These are phyloP conservation scores for Lytechinus variegatus DNA, from an alignment of 35 echinoderm and acorn worm species.

Conservation along the genomic window DNA sequence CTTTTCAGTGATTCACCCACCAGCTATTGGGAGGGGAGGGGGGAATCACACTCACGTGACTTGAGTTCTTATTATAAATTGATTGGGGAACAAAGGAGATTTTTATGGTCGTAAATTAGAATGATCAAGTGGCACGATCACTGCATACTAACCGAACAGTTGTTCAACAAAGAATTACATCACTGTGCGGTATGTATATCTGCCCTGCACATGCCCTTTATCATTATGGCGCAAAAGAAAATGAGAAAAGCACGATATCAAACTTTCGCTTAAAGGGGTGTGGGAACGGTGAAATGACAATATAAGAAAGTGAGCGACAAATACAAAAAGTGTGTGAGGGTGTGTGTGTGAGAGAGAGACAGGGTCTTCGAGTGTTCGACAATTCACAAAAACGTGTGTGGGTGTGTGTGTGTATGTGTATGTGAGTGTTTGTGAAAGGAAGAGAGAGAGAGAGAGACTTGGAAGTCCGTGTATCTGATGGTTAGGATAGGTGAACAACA, in stretches of 20 bases:
- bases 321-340: not conserved
- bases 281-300: not conserved
- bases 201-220: not conserved
- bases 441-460: not conserved
- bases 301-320: not conserved
- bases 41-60: not conserved
- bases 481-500: not conserved
- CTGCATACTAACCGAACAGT: not conserved
- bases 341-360: not conserved
- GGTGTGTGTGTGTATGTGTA: not conserved
- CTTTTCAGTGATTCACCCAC: not conserved
- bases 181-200: not conserved
- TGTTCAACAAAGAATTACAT: not conserved
- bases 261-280: not conserved
- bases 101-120: conserved; percentile 11
- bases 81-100: not conserved
- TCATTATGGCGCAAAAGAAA: not conserved
- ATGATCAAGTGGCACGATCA: not conserved
- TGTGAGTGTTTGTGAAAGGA: not conserved
- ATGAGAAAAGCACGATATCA: not conserved
- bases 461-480: not conserved
- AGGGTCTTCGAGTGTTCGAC: not conserved
- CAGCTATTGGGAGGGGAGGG: not conserved
- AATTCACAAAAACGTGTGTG: not conserved
- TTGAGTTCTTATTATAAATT: not conserved